Conservation (phyloP, 2,888 invertebrate species). For the Drosophila meridionalis region DNA sequence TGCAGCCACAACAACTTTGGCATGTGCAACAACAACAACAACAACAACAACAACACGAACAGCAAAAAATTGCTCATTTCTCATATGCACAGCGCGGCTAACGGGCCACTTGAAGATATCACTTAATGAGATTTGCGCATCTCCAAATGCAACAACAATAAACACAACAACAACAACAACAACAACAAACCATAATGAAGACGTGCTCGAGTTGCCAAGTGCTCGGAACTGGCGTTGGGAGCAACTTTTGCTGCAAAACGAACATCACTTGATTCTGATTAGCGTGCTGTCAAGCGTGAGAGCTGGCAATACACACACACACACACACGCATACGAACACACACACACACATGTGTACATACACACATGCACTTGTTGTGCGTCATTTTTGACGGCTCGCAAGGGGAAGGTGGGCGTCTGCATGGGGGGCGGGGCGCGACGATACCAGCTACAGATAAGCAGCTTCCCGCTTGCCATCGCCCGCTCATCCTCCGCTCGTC, state of each 20-base stretch:
- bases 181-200: constrained; percentile 64
- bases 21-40: constrained; percentile 22
- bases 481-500: constrained; percentile 21
- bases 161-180: constrained; percentile 46
- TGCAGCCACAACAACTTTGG: constrained; percentile 25
- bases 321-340: constrained; percentile 27
- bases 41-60: constrained; percentile 14
- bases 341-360: constrained; percentile 35
- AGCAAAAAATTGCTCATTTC: constrained; percentile 58
- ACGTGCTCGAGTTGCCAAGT: constrained; percentile 79
- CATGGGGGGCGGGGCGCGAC: constrained; percentile 42
- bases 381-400: constrained; percentile 51
- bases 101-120: constrained; percentile 83
- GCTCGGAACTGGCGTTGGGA: constrained; percentile 41
- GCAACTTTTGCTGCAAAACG: constrained; percentile 65
- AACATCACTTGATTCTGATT: constrained; percentile 83
- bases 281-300: constrained; percentile 83
- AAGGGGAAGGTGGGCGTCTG: neutral
- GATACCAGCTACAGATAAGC: constrained; percentile 70
- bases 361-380: constrained; percentile 43
- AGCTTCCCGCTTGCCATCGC: constrained; percentile 28
- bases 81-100: constrained; percentile 65
- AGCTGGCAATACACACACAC: constrained; percentile 59
- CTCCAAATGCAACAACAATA: constrained; percentile 70
- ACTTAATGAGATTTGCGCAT: constrained; percentile 84